Conservation (phyloP, 2,113 vertebrate species). For the Psammodynastes pulverulentus region DNA sequence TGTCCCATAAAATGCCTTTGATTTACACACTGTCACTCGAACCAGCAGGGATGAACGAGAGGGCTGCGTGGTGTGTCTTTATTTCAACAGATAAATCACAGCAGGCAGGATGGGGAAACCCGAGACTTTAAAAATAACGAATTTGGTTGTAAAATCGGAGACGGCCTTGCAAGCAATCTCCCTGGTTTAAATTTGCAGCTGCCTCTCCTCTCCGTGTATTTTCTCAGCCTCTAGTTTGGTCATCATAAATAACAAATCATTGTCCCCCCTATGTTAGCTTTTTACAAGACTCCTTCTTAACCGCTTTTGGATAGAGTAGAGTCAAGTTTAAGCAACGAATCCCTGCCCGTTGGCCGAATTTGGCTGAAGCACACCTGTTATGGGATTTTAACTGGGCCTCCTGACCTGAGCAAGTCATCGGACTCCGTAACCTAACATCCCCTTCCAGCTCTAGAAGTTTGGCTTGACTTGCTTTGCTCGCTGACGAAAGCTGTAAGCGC, state of each 20-base stretch:
- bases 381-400: neutral
- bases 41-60: neutral
- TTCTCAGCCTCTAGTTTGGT: neutral
- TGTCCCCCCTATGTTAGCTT: neutral
- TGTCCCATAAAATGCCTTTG: neutral
- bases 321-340: neutral
- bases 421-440: neutral
- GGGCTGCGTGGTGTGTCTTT: neutral
- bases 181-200: neutral
- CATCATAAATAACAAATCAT: neutral
- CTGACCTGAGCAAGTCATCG: neutral
- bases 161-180: neutral
- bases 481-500: neutral
- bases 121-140: neutral
- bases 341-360: neutral
- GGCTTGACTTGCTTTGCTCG: slow-evolving; percentile 4
- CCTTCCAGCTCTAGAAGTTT: neutral
- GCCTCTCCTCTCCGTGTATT: neutral
- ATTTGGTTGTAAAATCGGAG: neutral
- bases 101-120: neutral
- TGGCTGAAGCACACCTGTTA: neutral
- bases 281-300: neutral
- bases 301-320: neutral
- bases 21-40: neutral
- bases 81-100: neutral